Evolutionary conservation across 2,888 invertebrate genomes (phyloP).

Genomic region (Zaprionus bogoriensis): DNA sequence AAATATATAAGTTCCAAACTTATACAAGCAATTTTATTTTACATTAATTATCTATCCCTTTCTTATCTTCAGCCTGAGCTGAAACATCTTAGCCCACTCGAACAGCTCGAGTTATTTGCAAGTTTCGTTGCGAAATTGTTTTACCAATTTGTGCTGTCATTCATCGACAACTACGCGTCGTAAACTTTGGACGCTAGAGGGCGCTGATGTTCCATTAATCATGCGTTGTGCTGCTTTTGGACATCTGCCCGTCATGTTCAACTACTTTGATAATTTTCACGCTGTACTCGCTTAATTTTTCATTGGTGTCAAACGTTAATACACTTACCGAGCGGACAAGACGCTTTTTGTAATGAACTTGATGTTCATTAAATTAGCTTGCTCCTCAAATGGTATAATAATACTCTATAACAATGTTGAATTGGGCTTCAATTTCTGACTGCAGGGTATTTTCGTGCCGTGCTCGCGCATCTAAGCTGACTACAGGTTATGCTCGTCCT

Average conservation of each 20-base stretch:
- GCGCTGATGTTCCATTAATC: conserved; percentile 57
- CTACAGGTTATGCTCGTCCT: neutral
- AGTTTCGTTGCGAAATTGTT: conserved; percentile 12
- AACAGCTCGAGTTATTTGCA: neutral
- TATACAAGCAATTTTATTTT: too few species aligned
- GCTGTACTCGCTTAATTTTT: conserved; percentile 59
- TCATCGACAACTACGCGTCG: conserved; percentile 21
- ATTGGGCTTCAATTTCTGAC: neutral
- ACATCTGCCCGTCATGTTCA: conserved; percentile 71
- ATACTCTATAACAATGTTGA: too few species aligned
- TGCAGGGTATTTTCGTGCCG: neutral
- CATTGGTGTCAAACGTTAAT: conserved; percentile 28
- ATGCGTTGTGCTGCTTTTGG: conserved; percentile 41
- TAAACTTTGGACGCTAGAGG: conserved; percentile 31
- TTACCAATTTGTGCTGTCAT: conserved; percentile 25
- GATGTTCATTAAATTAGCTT: too few species aligned
- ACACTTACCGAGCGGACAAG: neutral
- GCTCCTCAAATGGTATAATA: too few species aligned
- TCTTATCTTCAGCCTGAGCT: neutral
- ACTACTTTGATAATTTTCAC: conserved; percentile 73
- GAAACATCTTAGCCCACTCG: neutral
- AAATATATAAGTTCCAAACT: too few species aligned
- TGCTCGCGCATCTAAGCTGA: too few species aligned
- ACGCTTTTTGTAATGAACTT: neutral
- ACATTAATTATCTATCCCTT: too few species aligned